These are phyloP conservation scores for Centropus unirufus DNA, from an alignment of 2,113 vertebrate genomes.

Conservation along the genomic window DNA sequence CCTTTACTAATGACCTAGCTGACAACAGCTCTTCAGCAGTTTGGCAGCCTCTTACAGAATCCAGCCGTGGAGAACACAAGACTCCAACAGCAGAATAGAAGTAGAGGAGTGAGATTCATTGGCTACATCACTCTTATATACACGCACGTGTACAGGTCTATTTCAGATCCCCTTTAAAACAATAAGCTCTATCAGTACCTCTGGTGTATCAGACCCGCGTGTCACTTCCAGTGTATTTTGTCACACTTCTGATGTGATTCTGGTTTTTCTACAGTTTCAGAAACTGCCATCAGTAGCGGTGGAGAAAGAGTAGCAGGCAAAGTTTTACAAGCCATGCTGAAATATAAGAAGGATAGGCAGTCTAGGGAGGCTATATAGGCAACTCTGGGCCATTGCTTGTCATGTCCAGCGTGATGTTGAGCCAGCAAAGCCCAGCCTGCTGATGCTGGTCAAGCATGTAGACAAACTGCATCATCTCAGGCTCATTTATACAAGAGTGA, in stretches of 20 bases:
- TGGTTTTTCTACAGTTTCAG: constrained; percentile 43
- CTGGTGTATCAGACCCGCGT: not conserved
- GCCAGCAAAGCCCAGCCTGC: not conserved
- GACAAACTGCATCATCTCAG: not conserved
- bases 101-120: not conserved
- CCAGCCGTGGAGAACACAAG: not conserved
- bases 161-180: not conserved
- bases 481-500: not conserved
- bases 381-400: constrained; percentile 11
- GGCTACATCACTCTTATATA: not conserved
- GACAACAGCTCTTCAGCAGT: not conserved
- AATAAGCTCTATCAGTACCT: not conserved
- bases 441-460: not conserved
- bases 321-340: constrained; percentile 50
- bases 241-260: not conserved
- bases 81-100: not conserved
- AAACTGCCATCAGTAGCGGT: constrained; percentile 46
- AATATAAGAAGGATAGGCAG: constrained; percentile 61
- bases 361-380: constrained; percentile 55
- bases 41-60: not conserved
- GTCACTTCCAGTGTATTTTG: not conserved
- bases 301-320: constrained; percentile 54
- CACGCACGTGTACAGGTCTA: not conserved
- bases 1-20: not conserved
- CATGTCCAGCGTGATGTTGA: not conserved